Evolutionary conservation across 2,888 invertebrate genomes (phyloP), one percentile per base, ranked within the genome.

Genomic region (Andrena marginata): DNA sequence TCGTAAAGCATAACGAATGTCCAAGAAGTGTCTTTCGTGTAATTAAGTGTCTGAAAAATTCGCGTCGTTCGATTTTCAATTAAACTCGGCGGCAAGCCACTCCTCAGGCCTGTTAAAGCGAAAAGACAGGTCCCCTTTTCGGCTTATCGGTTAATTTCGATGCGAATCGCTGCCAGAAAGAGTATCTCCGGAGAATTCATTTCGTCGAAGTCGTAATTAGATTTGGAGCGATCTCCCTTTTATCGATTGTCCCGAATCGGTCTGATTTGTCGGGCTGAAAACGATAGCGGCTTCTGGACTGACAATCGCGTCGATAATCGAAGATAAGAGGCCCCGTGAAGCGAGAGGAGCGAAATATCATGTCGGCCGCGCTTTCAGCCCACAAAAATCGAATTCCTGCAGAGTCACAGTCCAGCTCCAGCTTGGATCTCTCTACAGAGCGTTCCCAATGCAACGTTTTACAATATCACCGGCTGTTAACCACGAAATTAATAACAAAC

Each of bases 381-480:
- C 73, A 73, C 78, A 80, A 86, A 85, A 86, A 83, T 89, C 71
- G 80, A 82, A 85, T 83, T 90, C 80, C 76, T 90, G 89, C 90
- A 80, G 86, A 89, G 89, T 89, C 89, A 90, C 63, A 82, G 84
- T 65, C 51, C 75, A 84, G 85, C 83, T 83, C 88, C 79, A 56
- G 48, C n/a, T 13, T 35, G 69, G 49, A 26, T 63, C 77, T 1
- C 7, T 26, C 13, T 62, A 67, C 77, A 73, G 77, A 48, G 49
- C 73, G 73, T 63, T 73, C 29, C 77, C 65, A 65, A 77, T 65
- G 73, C 23, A 59, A 33, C 59, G 62, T 62, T 31, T 56, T 2
- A 8, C 10, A 20, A 2, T 2, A 20, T n/a, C 23, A 2, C 56
- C 13, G 4, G 13, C 10, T 1, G 23, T 13, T 2, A 10, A 10